phyloP scores from a whole-genome alignment of 2,888 invertebrate genomes.

The Meteorus cinctellus region DNA sequence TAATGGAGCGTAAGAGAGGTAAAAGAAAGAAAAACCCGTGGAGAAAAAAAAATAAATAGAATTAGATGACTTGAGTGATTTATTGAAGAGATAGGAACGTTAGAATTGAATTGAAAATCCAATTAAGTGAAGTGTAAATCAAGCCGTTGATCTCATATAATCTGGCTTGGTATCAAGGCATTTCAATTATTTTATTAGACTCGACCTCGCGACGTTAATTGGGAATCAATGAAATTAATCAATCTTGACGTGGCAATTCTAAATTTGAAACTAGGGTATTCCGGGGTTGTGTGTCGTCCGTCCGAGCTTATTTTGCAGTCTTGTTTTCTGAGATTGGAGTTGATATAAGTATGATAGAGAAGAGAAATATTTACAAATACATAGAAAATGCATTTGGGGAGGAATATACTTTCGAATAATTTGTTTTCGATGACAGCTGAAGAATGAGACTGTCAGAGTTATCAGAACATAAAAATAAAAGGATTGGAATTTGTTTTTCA shows the following conservation, averaged over 20 bases:
- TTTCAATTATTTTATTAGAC: constrained; percentile 45
- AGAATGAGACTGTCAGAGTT: too few species aligned
- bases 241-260: constrained; percentile 38
- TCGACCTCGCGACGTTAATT: constrained; percentile 44
- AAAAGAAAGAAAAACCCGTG: constrained; percentile 11
- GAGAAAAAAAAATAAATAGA: constrained; percentile 30
- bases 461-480: too few species aligned
- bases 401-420: not conserved
- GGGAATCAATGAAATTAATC: constrained; percentile 48
- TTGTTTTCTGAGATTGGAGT: not conserved
- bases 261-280: constrained; percentile 34
- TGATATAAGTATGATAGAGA: constrained; percentile 2
- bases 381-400: constrained; percentile 28
- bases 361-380: constrained; percentile 36
- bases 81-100: constrained; percentile 9
- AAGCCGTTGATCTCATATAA: constrained; percentile 41
- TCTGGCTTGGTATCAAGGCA: constrained; percentile 44
- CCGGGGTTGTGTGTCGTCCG: not conserved
- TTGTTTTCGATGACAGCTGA: too few species aligned
- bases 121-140: constrained; percentile 44
- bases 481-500: too few species aligned
- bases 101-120: constrained; percentile 21
- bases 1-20: constrained; percentile 72
- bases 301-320: constrained; percentile 33
- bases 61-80: constrained; percentile 25